phyloP scores from a whole-genome alignment of 1,140 invertebrate species.

The Drosophila jambulina region DNA sequence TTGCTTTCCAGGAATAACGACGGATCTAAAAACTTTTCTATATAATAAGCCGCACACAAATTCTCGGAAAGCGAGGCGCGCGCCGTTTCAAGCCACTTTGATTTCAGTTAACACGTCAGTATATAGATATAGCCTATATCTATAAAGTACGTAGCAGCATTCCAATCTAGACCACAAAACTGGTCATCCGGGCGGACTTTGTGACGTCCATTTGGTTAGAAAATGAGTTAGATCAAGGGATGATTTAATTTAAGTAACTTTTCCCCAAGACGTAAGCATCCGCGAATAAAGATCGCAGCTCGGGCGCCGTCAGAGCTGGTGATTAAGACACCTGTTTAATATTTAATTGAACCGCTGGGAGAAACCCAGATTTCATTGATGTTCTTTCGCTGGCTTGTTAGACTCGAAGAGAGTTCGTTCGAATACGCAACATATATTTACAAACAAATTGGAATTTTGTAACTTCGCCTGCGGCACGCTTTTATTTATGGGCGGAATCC shows the following conservation, averaged over 20 bases:
- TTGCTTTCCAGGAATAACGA: conserved; percentile 21
- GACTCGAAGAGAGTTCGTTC: conserved; percentile 3
- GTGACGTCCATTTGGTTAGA: conserved; percentile 14
- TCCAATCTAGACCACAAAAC: conserved; percentile 25
- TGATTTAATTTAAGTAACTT: conserved; percentile 44
- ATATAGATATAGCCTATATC: background rate
- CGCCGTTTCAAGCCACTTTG: conserved; percentile 16
- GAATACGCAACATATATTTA: conserved; percentile 55
- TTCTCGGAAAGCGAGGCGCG: conserved; percentile 31
- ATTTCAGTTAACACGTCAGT: conserved; percentile 36
- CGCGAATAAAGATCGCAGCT: conserved; percentile 13
- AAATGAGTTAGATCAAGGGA: conserved; percentile 2
- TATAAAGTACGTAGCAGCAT: background rate
- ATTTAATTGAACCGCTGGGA: conserved; percentile 42
- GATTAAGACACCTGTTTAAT: conserved; percentile 34
- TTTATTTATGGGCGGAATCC: conserved; percentile 67
- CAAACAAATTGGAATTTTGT: conserved; percentile 58
- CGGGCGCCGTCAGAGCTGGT: conserved; percentile 1
- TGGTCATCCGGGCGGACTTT: conserved; percentile 20
- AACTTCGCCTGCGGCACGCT: conserved; percentile 38
- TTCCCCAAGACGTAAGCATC: conserved; percentile 64
- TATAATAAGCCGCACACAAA: background rate
- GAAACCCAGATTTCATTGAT: conserved; percentile 75
- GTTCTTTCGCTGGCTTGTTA: conserved; percentile 19
- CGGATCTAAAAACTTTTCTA: background rate